These are phyloP conservation scores for Labeo calbasu DNA, from an alignment of 2,797 vertebrate genomes.

Conservation along the genomic window DNA sequence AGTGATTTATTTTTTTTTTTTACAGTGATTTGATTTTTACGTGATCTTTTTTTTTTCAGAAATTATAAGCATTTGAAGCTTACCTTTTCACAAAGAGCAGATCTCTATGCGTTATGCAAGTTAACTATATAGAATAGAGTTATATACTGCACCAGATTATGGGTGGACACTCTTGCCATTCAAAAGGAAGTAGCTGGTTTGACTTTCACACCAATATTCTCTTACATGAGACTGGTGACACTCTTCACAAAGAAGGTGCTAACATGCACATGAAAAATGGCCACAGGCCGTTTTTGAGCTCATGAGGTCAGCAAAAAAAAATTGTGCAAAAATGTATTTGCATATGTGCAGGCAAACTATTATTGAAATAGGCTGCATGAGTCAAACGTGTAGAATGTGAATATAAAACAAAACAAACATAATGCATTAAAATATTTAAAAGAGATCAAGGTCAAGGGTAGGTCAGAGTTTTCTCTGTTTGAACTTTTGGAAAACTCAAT, in stretches of 20 bases:
- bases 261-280: constrained; percentile 56
- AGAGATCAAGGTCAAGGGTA: neutral
- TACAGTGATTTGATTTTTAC: neutral
- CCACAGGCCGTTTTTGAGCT: constrained; percentile 47
- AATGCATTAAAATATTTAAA: neutral
- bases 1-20: neutral
- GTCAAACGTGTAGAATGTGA: neutral
- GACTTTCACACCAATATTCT: constrained; percentile 57
- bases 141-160: constrained; percentile 46
- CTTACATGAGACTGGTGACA: constrained; percentile 36
- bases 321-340: neutral
- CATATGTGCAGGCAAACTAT: neutral
- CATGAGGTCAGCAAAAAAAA: constrained; percentile 41
- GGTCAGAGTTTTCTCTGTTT: neutral
- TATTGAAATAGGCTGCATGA: neutral
- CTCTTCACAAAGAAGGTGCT: constrained; percentile 54
- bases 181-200: constrained; percentile 52
- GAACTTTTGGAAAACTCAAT: neutral
- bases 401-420: too few relatives aligned
- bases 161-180: constrained; percentile 12
- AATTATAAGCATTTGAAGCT: neutral
- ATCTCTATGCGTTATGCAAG: constrained; percentile 21
- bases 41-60: neutral
- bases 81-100: constrained; percentile 40
- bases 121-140: neutral